Evolutionary conservation across 1,140 invertebrate species (phyloP).

Genomic region (Cydia amplana): DNA sequence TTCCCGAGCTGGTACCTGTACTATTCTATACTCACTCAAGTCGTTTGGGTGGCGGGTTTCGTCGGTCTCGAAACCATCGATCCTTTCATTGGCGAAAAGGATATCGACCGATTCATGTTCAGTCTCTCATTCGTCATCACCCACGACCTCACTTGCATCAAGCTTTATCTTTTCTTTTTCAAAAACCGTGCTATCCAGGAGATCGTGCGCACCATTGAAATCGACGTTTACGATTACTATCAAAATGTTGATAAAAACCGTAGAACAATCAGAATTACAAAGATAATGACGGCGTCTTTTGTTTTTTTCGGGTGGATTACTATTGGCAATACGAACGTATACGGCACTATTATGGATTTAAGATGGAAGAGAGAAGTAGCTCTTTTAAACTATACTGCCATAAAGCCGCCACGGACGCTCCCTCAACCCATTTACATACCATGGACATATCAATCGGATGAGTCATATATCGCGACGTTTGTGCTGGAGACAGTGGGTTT

Average conservation of each 20-base stretch:
- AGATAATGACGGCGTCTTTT: slow-evolving; percentile 62
- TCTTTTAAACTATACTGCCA: slow-evolving; percentile 51
- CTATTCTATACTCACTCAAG: slow-evolving; percentile 64
- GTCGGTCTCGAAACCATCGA: slow-evolving; percentile 73
- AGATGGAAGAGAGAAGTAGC: slow-evolving; percentile 60
- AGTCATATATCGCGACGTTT: slow-evolving; percentile 60
- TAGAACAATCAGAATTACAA: slow-evolving; percentile 54
- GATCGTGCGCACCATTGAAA: slow-evolving; percentile 60
- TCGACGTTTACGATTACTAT: slow-evolving; percentile 62
- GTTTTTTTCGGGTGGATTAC: slow-evolving; percentile 73
- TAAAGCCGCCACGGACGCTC: slow-evolving; percentile 52
- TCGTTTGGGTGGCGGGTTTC: slow-evolving; percentile 69
- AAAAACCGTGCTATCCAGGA: slow-evolving; percentile 67
- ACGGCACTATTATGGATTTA: slow-evolving; percentile 66
- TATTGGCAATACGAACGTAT: slow-evolving; percentile 65
- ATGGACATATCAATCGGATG: slow-evolving; percentile 63
- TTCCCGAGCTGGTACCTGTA: slow-evolving; percentile 65
- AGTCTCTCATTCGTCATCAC: slow-evolving; percentile 73
- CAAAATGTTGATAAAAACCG: slow-evolving; percentile 58
- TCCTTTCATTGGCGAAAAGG: slow-evolving; percentile 70
- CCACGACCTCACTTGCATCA: slow-evolving; percentile 69
- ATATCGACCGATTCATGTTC: slow-evolving; percentile 72
- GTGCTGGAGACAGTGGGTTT: slow-evolving; percentile 65
- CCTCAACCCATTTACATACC: slow-evolving; percentile 72
- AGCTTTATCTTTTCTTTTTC: slow-evolving; percentile 70